Conservation (phyloP, 2,888 invertebrate genomes). For the Sinotaia quadrata region DNA sequence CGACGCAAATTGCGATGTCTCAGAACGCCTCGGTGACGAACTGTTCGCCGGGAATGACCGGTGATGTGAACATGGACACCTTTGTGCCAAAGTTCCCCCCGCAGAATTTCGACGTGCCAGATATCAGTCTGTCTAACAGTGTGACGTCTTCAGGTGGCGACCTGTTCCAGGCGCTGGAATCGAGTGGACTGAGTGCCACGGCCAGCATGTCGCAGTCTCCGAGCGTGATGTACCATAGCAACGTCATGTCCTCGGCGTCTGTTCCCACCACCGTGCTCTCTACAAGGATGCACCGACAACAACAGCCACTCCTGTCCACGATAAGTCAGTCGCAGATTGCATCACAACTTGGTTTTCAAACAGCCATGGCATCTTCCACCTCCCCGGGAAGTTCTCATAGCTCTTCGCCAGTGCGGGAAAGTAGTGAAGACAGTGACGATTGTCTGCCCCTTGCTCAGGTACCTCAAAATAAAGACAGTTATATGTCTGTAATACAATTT, state of each 20-base stretch:
- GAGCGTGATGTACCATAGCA: constrained; percentile 12
- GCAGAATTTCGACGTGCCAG: constrained; percentile 68
- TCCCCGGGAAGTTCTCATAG: constrained; percentile 49
- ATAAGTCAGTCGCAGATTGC: constrained; percentile 54
- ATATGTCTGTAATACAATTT: too few relatives aligned
- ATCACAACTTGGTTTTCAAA: constrained; percentile 53
- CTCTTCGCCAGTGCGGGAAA: constrained; percentile 78
- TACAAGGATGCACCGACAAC: not conserved
- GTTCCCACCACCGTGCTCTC: constrained; percentile 7
- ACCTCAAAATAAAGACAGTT: constrained; percentile 19
- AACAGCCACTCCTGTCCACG: constrained; percentile 42
- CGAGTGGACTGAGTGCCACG: constrained; percentile 29
- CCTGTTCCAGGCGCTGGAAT: constrained; percentile 26
- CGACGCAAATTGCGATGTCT: constrained; percentile 8
- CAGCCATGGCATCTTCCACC: constrained; percentile 42
- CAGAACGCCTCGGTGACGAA: constrained; percentile 16
- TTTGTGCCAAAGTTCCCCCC: constrained; percentile 68
- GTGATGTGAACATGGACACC: constrained; percentile 26
- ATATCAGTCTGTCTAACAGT: constrained; percentile 61
- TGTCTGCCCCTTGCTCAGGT: constrained; percentile 70
- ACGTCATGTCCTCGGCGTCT: constrained; percentile 13
- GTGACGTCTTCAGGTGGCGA: constrained; percentile 29
- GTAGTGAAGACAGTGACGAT: constrained; percentile 91
- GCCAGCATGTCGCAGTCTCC: constrained; percentile 72
- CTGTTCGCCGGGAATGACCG: constrained; percentile 11